Percentiles rank a stretch among this genome's conserved stretches.
Conservation (phyloP, 2,113 vertebrate genomes). For the Hemibagrus wyckioides region DNA sequence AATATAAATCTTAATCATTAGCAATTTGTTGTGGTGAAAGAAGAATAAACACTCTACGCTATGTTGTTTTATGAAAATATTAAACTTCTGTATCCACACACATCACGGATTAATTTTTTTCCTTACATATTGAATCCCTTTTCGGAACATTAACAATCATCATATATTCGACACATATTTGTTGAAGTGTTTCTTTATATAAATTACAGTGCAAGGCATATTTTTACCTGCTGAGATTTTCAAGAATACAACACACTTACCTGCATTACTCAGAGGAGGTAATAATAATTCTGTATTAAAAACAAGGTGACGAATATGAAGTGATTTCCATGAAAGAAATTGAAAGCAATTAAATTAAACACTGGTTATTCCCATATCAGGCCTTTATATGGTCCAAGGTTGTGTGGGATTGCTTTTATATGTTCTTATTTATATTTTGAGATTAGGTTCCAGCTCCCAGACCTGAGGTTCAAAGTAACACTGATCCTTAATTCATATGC, state of each 20-base stretch:
- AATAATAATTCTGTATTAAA: slow-evolving; percentile 1
- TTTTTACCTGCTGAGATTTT: neutral
- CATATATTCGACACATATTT: neutral
- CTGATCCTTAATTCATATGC: too few species aligned
- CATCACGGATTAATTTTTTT: too few species aligned
- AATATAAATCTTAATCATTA: too few species aligned
- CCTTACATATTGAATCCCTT: too few species aligned
- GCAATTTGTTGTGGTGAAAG: neutral
- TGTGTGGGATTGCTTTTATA: neutral
- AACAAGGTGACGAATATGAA: neutral
- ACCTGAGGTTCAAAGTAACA: neutral
- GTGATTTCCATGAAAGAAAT: neutral
- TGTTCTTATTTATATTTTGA: neutral
- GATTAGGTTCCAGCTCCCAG: neutral
- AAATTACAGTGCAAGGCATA: too few species aligned
- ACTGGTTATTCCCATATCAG: neutral
- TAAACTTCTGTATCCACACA: too few species aligned
- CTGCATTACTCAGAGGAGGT: neutral
- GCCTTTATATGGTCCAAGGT: neutral
- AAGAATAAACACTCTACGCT: too few species aligned
- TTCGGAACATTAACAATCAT: too few species aligned
- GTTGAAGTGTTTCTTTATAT: neutral
- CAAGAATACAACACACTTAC: neutral
- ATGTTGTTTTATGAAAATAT: too few species aligned
- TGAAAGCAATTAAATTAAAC: neutral